These are phyloP conservation scores for Danaus melanippus DNA, from an alignment of 1,140 invertebrate genomes.

Conservation along the genomic window DNA sequence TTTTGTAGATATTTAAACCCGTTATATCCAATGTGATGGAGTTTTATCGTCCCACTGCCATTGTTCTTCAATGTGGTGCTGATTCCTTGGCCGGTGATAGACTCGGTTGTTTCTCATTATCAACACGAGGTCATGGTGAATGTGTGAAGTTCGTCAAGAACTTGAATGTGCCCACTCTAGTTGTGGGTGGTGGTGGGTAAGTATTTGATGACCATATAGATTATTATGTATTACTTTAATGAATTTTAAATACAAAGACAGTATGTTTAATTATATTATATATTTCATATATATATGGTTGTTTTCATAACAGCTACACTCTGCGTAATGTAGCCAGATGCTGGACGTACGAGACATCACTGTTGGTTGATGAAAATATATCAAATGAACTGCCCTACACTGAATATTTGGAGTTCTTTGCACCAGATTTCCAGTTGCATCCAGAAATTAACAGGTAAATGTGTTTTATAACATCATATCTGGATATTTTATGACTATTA, in stretches of 20 bases:
- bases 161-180: conserved; percentile 93
- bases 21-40: conserved; percentile 96
- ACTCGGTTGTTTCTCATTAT: conserved; percentile 75
- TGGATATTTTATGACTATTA: background rate
- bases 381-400: conserved; percentile 94
- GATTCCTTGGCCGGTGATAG: conserved; percentile 97
- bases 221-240: too few relatives aligned
- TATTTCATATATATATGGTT: conserved; percentile 8
- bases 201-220: conserved; percentile 12
- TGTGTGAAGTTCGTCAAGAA: conserved; percentile 98
- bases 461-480: background rate
- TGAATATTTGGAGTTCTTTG: conserved; percentile 96
- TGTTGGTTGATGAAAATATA: conserved; percentile 92
- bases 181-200: conserved; percentile 94
- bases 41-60: conserved; percentile 96
- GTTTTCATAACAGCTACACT: conserved; percentile 80
- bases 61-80: conserved; percentile 98
- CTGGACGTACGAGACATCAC: conserved; percentile 99
- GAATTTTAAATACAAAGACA: too few relatives aligned
- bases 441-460: conserved; percentile 83
- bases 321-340: conserved; percentile 97
- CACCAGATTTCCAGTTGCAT: conserved; percentile 94
- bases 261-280: conserved; percentile 5
- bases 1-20: conserved; percentile 87
- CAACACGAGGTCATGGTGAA: conserved; percentile 87